Base-by-base conservation (phyloP, 2,113 vertebrate species). In the Meles meles region DNA sequence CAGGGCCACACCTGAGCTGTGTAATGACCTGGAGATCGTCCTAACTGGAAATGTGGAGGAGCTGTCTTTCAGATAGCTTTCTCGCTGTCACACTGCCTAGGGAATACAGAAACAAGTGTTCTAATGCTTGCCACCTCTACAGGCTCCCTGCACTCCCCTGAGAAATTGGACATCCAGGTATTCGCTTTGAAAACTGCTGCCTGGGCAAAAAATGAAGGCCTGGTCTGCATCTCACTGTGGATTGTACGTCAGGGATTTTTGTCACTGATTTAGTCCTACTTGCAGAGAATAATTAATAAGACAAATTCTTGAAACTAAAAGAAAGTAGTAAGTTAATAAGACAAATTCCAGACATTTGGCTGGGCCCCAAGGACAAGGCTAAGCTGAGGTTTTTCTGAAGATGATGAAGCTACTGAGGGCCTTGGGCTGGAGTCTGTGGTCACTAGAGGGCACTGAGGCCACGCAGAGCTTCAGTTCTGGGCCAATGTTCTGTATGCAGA, bases 391-490 rank as follows among this genome's bases (percentile, higher is more conserved):
- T 74, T 77, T 67, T 83, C 37, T 71, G 42, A 96, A 52, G 80
- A 42, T 2, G 2, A 83, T 57, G 34, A 83, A 79, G 37, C 9
- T 67, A 85, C 47, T 0, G 27, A 65, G 27, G n/a, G 31, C 4
- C 17, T 34, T 59, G 42, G 57, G 37, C 27, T 93, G 63, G 77
- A 81, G 47, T 55, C 0, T 84, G 61, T 95, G 93, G 94, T 96
- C 96, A 97, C 95, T 92, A 97, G 96, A 89, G 97, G 95, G 96
- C 96, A 96, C 93, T 21, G 67, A 57, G 96, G 20, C 42, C 94
- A 83, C 90, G 49, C 0, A 0, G 67, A 93, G 31, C 80, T 59
- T 84, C 86, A 44, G 17, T 80, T 74, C 76, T 81, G 61, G 87
- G 61, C 8, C 72, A 91, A 31, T 49, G 39, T 1, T 44, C 17